Evolutionary conservation across 2,797 vertebrate genomes (phyloP), one percentile per base, ranked within the genome.

Genomic region (Mallotus villosus): DNA sequence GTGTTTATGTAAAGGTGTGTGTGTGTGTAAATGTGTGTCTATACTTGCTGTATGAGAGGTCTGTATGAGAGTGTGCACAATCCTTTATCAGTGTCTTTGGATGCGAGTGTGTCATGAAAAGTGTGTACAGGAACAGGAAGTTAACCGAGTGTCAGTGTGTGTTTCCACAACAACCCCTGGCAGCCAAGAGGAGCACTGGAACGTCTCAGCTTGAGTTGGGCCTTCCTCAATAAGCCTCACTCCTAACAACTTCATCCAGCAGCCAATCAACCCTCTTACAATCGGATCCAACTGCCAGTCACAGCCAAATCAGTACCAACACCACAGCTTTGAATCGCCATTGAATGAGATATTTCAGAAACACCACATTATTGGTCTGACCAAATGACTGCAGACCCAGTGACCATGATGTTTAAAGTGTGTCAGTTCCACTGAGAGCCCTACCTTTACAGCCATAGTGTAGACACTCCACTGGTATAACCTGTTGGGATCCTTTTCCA

Each of bases 231-330:
- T 86, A 71, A 46, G 51, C 63, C 55, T 5, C 66, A 63, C 62
- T 76, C 87, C 86, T 82, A 78, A 86, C 78, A 86, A 70, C 58
- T 64, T 72, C 57, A 73, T 87, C 84, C 82, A 83, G 71, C 76
- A 82, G 82, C 73, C 77, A 73, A 32, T 82, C 82, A 78, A 21
- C 73, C 72, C 32, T 53, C 77, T 72, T 72, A 74, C 74, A 87
- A 82, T 76, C 81, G 29, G 34, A 72, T 77, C 68, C 78, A 46
- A 81, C 77, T 72, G 78, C 74, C 73, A 78, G 70, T 58, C 65
- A 53, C 24, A 68, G 62, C 37, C 27, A 74, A 66, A 80, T 11
- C 14, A 9, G 81, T 24, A 76, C 55, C 51, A 27, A 78, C 63
- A 81, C 65, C 51, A 71, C 61, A 76, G 63, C 71, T n/a, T 46